phyloP scores from a whole-genome alignment of 1,140 invertebrate genomes.

The Diorhabda elongata region DNA sequence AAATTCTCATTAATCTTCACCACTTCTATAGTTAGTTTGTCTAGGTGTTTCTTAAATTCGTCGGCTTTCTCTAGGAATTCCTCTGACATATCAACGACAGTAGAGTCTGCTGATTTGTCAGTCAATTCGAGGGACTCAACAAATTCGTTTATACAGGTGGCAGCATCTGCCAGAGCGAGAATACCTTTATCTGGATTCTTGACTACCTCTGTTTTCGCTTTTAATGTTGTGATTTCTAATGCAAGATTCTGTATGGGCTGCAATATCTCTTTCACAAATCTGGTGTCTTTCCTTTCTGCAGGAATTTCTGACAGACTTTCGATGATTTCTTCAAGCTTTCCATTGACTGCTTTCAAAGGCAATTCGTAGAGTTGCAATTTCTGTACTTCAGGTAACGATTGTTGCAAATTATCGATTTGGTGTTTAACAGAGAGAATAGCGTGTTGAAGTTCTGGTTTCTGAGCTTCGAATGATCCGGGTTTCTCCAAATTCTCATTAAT shows the following conservation, averaged over 20 bases:
- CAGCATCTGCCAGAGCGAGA: not conserved
- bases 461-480: not conserved
- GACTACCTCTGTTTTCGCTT: not conserved
- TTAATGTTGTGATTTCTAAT: not conserved
- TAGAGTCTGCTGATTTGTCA: not conserved
- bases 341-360: not conserved
- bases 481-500: not conserved
- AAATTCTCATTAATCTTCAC: constrained; percentile 16
- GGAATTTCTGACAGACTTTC: not conserved
- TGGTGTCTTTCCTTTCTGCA: not conserved
- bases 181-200: not conserved
- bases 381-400: not conserved
- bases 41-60: not conserved
- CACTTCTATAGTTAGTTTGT: constrained; percentile 18
- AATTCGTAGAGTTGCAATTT: not conserved
- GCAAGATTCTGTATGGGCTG: not conserved
- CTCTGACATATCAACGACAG: not conserved
- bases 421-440: not conserved
- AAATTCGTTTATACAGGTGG: not conserved
- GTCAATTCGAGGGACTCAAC: not conserved
- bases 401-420: not conserved
- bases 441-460: not conserved
- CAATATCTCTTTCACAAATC: not conserved
- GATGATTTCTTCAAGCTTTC: not conserved
- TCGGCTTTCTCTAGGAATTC: not conserved